These are phyloP conservation scores for Mergus octosetaceus DNA, from an alignment of 2,797 vertebrate species.

Conservation along the genomic window DNA sequence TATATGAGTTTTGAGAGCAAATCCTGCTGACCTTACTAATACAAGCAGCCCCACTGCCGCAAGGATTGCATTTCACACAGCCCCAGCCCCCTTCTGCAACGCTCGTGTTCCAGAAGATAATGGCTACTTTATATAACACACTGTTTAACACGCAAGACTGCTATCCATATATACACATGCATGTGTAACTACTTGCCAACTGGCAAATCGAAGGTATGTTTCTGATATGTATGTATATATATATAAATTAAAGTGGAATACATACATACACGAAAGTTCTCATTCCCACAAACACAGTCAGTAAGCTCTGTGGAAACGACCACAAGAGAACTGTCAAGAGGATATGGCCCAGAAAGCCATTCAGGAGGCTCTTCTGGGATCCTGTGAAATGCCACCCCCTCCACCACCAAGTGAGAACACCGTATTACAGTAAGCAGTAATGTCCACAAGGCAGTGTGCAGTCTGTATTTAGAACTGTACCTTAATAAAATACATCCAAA, in stretches of 20 bases:
- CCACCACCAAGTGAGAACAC: background rate
- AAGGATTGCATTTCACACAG: constrained; percentile 46
- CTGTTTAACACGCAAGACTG: constrained; percentile 34
- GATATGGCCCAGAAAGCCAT: background rate
- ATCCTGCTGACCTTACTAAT: constrained; percentile 44
- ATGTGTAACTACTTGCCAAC: constrained; percentile 42
- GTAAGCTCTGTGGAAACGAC: background rate
- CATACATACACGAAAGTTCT: background rate
- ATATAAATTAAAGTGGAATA: background rate
- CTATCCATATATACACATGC: constrained; percentile 19
- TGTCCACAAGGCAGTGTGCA: background rate
- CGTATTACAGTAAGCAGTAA: background rate
- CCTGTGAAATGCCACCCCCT: background rate
- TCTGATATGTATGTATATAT: background rate
- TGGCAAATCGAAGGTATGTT: constrained; percentile 40
- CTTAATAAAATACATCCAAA: background rate
- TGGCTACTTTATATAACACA: constrained; percentile 50
- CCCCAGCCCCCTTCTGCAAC: constrained; percentile 22
- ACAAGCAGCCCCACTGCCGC: constrained; percentile 25
- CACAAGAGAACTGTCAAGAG: background rate
- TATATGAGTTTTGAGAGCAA: constrained; percentile 50
- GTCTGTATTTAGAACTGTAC: background rate
- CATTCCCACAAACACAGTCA: background rate
- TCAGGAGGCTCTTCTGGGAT: background rate
- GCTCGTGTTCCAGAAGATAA: constrained; percentile 56